Evolutionary conservation across 35 echinoderm and acorn worm genomes (phyloP), one percentile per base, ranked within the genome.

Genomic region (Lytechinus pictus): DNA sequence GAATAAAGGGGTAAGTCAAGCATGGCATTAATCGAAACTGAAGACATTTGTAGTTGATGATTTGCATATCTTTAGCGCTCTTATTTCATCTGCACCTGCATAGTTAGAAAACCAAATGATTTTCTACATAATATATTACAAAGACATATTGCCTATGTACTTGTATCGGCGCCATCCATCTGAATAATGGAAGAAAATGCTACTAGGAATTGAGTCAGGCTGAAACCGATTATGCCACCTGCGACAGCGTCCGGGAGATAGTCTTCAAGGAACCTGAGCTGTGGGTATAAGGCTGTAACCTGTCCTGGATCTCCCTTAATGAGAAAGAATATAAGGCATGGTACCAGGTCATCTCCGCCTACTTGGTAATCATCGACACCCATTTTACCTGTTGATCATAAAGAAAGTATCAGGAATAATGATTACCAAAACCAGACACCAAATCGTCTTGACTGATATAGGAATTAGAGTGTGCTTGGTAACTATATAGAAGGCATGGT

Each of bases 231-330:
- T 13, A 97, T 87, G 5, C 96, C 96, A 19, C 71, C 96, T n/a
- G 79, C 94, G 16, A 98, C 51, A 91, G 97, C 96, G 27, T 96
- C 89, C 27, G 97, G 97, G 9, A 98, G 87, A 55, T 98, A 98
- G 94, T 97, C 95, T 61, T 96, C 94, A 4, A 98, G 92, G 87
- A 98, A 95, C 19, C 61, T 95, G 8, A 98, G 53, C 9, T 98
- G 97, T 4, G 89, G 94, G 91, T 97, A 98, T 27, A 96, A 89
- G 3, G 96, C 71, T 19, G 96, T 95, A 3, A 97, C 95, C 9
- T 94, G 55, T 14, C 93, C 94, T 14, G 95, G 86, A 72, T 98
- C 96, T 55, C 97, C 96, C 58, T 98, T 94, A 51, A 97, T 90
- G 13, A 98, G 58, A 51, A 98, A 98, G 60, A 98, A 94, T 14